phyloP scores from a whole-genome alignment of 2,113 vertebrate genomes.

The Pteronura brasiliensis region DNA sequence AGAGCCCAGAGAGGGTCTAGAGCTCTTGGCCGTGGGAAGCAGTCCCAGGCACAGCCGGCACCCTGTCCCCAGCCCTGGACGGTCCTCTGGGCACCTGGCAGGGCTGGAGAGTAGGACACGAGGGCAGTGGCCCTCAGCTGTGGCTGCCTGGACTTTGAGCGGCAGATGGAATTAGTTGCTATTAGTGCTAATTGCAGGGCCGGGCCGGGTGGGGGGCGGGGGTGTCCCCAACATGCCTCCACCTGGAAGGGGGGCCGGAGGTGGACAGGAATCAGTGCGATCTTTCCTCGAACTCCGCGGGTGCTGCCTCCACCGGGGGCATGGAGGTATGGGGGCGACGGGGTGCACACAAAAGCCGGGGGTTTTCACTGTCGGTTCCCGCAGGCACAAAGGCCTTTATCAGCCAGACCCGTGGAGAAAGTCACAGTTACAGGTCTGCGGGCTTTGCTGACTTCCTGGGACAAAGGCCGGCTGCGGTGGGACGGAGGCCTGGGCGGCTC shows the following conservation, averaged over 20 bases:
- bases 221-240: not conserved
- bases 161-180: not conserved
- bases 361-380: not conserved
- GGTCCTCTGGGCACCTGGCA: accelerated
- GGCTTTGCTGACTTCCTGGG: not conserved
- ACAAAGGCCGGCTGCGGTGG: not conserved
- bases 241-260: not conserved
- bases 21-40: accelerated
- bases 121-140: not conserved
- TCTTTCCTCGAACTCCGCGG: not conserved
- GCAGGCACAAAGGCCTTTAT: not conserved
- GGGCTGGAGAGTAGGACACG: not conserved
- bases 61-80: not conserved
- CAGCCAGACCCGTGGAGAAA: not conserved
- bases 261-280: accelerated
- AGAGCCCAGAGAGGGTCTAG: not conserved
- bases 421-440: not conserved
- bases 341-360: not conserved
- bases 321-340: not conserved
- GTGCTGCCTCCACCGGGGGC: not conserved
- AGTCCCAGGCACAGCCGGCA: accelerated
- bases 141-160: not conserved
- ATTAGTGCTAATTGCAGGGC: not conserved
- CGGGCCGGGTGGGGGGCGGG: not conserved
- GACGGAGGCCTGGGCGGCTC: not conserved